These are phyloP conservation scores for Trachythela sp. DNA, from an alignment of 64 coral and sea anemone genomes.

Conservation along the genomic window DNA sequence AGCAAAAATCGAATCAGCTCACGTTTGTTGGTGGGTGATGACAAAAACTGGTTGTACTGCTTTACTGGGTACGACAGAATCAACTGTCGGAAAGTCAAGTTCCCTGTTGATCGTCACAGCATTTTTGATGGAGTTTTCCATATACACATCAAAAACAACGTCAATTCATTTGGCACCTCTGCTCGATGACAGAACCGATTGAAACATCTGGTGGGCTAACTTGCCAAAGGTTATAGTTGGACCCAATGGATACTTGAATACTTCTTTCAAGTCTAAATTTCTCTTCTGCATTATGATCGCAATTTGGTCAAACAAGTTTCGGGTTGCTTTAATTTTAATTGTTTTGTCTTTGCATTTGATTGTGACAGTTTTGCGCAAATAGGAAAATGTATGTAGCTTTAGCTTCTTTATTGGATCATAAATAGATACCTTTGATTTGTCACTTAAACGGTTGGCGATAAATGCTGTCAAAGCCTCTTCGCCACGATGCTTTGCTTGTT, in stretches of 20 bases:
- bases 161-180: conserved; percentile 34
- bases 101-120: conserved; percentile 20
- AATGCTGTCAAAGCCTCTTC: conserved; percentile 38
- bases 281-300: neutral
- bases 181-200: conserved; percentile 29
- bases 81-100: conserved; percentile 20
- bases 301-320: conserved; percentile 28
- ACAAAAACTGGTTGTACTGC: conserved; percentile 50
- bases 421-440: neutral
- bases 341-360: conserved; percentile 13
- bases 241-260: conserved; percentile 21
- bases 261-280: neutral
- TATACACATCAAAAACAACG: conserved; percentile 54
- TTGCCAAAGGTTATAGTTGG: conserved; percentile 45
- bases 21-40: conserved; percentile 26
- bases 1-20: conserved; percentile 40
- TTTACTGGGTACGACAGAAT: neutral
- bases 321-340: neutral
- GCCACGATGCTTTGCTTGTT: neutral
- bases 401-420: conserved; percentile 31
- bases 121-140: conserved; percentile 61
- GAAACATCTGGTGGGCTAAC: conserved; percentile 26
- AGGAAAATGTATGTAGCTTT: conserved; percentile 47
- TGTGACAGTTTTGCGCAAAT: conserved; percentile 31
- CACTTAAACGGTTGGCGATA: neutral